Base-by-base conservation (phyloP, 2,888 invertebrate genomes). In the Ischnura elegans region DNA sequence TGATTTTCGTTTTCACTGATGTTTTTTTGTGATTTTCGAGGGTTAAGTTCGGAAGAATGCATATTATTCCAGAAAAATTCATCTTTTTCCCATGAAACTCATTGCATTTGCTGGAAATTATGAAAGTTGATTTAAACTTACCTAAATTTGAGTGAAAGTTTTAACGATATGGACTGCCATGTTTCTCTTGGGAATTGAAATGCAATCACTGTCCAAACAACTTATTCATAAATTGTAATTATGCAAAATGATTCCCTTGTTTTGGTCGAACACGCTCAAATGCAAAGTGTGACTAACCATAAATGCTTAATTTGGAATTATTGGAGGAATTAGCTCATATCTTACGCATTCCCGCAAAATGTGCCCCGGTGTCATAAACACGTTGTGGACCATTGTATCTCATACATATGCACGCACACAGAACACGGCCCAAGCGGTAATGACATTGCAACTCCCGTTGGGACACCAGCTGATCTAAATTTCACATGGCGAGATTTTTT, bases 371-470 rank as follows among this genome's bases (percentile, higher is more conserved):
- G 76, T 76, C 76, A 76, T 36, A 36, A 76, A 36, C 76, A 10
- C 13, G 76, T 76, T 36, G 76, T 36, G 76, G 29, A 76, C 76
- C n/a, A 61, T 76, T 76, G 76, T 36, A 36, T 29, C 61, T 36
- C 76, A 76, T 76, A 76, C 76, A 76, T 76, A 76, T 76, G 29
- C 76, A 36, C 76, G 76, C 36, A 76, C 36, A 29, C 76, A 36
- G 36, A 76, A 76, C 76, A 76, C 13, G 76, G 36, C 29, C 36
- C 29, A 29, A 8, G 13, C 8, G 76, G 29, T 13, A 36, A 76
- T 76, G 76, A 76, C 76, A 76, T 13, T 76, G 76, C 36, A 76
- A 76, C 76, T 36, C 76, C 76, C 76, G 61, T 25, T 36, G 76
- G 76, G 76, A 36, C 36, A 19, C 61, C 5, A 21, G 25, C 21